Percentiles rank a stretch among this genome's conserved stretches.
phyloP scores from a whole-genome alignment of 2,888 invertebrate species.

The Archips xylosteana region DNA sequence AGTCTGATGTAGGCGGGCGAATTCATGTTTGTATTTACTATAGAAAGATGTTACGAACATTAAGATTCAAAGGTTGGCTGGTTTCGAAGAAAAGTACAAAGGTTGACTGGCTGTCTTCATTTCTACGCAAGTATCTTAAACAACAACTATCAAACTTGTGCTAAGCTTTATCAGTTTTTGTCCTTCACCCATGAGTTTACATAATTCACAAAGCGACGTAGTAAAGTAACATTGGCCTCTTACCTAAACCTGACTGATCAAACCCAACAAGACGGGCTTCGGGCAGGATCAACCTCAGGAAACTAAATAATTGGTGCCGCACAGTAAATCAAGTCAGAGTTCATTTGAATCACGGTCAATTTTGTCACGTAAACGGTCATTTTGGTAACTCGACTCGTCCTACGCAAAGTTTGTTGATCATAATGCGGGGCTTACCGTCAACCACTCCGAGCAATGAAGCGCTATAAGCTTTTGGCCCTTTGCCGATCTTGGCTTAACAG shows the following conservation, averaged over 20 bases:
- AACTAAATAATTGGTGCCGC: background rate
- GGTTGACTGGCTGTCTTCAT: no score
- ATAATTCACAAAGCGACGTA: background rate
- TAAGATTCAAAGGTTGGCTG: no score
- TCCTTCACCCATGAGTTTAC: no score
- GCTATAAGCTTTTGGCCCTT: constrained; percentile 53
- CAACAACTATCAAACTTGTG: no score
- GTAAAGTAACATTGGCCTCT: background rate
- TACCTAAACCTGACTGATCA: background rate
- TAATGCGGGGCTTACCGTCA: constrained; percentile 54
- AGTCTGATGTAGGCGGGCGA: background rate
- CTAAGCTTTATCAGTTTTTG: no score
- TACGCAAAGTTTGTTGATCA: constrained; percentile 61
- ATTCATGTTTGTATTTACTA: no score
- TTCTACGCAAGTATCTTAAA: no score
- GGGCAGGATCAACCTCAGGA: background rate
- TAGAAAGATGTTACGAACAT: no score
- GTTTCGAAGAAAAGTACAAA: no score
- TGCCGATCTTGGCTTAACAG: constrained; percentile 55
- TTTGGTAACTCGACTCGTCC: constrained; percentile 48
- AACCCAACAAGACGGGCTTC: background rate
- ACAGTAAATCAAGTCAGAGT: constrained; percentile 45
- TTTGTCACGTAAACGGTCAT: constrained; percentile 53
- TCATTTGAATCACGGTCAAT: constrained; percentile 45
- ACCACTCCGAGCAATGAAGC: constrained; percentile 60